These are phyloP conservation scores for Neomorphus geoffroyi DNA, from an alignment of 2,797 vertebrate species.

Conservation along the genomic window DNA sequence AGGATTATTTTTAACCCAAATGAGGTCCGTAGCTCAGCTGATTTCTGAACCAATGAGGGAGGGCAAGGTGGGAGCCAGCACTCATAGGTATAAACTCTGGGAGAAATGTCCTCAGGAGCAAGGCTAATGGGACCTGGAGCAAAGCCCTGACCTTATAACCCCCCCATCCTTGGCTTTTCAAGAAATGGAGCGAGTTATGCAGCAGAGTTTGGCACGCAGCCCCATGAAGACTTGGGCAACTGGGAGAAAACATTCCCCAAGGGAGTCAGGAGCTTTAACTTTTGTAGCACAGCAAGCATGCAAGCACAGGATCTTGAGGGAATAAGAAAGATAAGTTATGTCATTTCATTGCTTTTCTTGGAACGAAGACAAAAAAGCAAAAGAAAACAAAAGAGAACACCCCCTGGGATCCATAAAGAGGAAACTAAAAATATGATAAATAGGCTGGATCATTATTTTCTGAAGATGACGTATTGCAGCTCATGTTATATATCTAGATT, in stretches of 20 bases:
- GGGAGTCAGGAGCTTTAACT: constrained; percentile 25
- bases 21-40: neutral
- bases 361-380: constrained; percentile 12
- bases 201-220: neutral
- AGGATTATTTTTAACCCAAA: neutral
- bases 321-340: constrained; percentile 51
- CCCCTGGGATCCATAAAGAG: constrained; percentile 58
- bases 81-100: neutral
- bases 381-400: constrained; percentile 57
- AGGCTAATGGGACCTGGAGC: neutral
- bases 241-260: constrained; percentile 7
- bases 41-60: neutral
- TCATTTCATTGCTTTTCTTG: constrained; percentile 53
- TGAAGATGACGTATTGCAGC: constrained; percentile 28
- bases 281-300: neutral
- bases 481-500: constrained; percentile 23
- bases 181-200: neutral
- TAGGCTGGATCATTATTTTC: constrained; percentile 25
- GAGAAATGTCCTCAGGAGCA: neutral
- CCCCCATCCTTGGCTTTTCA: neutral
- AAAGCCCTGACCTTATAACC: neutral
- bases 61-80: neutral
- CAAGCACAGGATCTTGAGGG: constrained; percentile 23
- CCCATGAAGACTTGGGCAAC: neutral
- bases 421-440: constrained; percentile 59